Conservation (phyloP, 2,113 vertebrate species). For the Anser brachyrhynchus region DNA sequence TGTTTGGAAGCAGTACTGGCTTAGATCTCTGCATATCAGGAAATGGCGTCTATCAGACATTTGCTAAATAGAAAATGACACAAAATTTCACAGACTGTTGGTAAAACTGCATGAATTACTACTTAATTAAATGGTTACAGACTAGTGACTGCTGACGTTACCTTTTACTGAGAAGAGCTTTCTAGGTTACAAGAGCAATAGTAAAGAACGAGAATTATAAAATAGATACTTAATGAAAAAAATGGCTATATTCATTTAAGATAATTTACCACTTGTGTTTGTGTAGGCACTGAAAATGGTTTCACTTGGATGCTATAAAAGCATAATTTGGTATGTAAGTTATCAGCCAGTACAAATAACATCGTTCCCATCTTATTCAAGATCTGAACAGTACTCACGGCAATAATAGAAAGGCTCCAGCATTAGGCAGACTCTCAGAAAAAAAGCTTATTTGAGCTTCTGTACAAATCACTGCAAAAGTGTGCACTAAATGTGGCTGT, state of each 20-base stretch:
- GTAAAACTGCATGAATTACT: neutral
- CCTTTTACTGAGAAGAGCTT: neutral
- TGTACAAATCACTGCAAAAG: neutral
- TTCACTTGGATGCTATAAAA: neutral
- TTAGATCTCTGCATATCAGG: neutral
- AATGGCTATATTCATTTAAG: neutral
- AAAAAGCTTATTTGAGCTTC: neutral
- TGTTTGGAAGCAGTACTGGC: neutral
- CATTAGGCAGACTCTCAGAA: neutral
- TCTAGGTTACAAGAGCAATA: neutral
- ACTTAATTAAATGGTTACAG: neutral
- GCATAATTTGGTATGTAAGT: neutral
- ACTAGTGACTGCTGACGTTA: neutral
- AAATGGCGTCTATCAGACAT: neutral
- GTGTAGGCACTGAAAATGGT: neutral
- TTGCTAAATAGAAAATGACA: neutral
- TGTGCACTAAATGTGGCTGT: neutral
- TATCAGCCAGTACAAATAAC: neutral
- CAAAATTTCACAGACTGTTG: neutral
- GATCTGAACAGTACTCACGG: neutral
- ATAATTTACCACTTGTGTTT: neutral
- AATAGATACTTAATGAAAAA: neutral
- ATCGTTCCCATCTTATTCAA: neutral
- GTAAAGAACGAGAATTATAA: neutral
- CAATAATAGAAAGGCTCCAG: neutral